A percentile compares a stretch with the other conserved stretches of the same genome.
These are phyloP conservation scores for Pseudobourletiella spinata DNA, from an alignment of 1,140 invertebrate species.

Conservation along the genomic window DNA sequence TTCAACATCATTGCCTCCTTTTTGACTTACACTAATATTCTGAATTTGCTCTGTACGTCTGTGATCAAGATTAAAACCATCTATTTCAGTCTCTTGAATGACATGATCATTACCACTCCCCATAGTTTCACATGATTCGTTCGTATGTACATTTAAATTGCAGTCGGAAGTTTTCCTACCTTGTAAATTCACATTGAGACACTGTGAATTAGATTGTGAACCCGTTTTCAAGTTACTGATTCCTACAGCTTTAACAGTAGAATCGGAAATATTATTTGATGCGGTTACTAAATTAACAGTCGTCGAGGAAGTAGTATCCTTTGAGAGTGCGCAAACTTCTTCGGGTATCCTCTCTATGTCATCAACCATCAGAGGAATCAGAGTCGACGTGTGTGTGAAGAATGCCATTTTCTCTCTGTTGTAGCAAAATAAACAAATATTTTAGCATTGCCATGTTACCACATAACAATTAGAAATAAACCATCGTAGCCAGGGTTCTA, in stretches of 20 bases:
- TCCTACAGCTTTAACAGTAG: neutral
- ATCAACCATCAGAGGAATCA: conserved; percentile 14
- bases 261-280: neutral
- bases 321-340: neutral
- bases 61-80: neutral
- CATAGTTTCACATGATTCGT: neutral
- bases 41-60: neutral
- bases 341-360: neutral
- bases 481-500: conserved; percentile 16
- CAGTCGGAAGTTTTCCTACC: conserved; percentile 6
- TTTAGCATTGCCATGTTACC: neutral
- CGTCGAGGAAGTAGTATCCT: neutral
- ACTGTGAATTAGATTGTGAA: neutral
- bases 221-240: neutral
- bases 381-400: conserved; percentile 53
- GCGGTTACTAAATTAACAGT: neutral
- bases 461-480: conserved; percentile 16
- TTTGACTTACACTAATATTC: conserved; percentile 5
- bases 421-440: conserved; percentile 36
- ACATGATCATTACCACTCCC: conserved; percentile 9
- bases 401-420: conserved; percentile 91
- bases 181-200: conserved; percentile 2
- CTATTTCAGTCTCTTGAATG: conserved; percentile 20
- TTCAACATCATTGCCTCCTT: neutral
- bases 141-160: conserved; percentile 10